Conservation (phyloP, 1,140 invertebrate genomes). For the Cylas formicarius region DNA sequence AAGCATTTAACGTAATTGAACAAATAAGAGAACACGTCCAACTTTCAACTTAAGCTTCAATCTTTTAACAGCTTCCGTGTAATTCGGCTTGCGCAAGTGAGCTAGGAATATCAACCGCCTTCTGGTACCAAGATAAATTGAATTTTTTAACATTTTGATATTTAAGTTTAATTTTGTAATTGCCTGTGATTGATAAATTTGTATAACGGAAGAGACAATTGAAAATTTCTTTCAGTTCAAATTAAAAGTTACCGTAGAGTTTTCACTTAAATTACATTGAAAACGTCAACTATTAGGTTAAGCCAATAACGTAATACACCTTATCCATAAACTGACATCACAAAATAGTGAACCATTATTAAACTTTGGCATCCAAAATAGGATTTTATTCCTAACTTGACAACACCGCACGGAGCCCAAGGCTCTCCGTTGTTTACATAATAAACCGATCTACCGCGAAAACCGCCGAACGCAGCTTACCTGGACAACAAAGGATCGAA, state of each 20-base stretch:
- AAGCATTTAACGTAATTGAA: no score
- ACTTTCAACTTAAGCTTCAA: no score
- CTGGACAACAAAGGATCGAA: slow-evolving; percentile 29
- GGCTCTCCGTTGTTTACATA: slow-evolving; percentile 33
- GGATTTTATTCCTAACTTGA: not conserved
- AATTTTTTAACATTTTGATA: no score
- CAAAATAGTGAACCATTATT: no score
- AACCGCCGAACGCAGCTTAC: slow-evolving; percentile 24
- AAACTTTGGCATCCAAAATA: not conserved
- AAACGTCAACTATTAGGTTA: not conserved
- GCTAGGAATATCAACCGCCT: no score
- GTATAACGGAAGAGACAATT: not conserved
- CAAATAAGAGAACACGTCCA: no score
- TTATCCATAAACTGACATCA: no score
- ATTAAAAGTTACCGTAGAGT: not conserved
- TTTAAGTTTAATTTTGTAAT: no score
- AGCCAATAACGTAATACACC: slow-evolving; percentile 1
- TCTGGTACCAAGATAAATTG: no score
- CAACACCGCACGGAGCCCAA: slow-evolving; percentile 9
- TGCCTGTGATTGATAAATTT: slow-evolving; percentile 1
- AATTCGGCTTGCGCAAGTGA: no score
- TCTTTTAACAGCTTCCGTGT: no score
- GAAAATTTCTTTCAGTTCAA: not conserved
- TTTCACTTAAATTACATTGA: not conserved
- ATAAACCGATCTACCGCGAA: slow-evolving; percentile 26